Conservation (phyloP, 2,797 vertebrate genomes). For the Neomorphus geoffroyi region DNA sequence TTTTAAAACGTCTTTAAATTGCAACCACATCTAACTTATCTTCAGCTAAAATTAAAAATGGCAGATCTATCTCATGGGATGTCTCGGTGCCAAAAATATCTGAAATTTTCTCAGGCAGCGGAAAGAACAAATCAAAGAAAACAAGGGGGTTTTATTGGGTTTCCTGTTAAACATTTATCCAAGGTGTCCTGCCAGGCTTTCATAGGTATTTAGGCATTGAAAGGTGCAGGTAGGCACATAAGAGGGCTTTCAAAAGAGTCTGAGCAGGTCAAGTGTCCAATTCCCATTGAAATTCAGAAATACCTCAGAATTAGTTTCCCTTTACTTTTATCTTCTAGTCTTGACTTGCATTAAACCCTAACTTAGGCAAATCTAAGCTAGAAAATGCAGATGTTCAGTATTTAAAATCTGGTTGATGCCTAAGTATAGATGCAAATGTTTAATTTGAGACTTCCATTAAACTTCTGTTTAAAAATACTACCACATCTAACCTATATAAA, state of each 20-base stretch:
- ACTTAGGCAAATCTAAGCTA: not conserved
- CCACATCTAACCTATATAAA: not conserved
- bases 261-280: not conserved
- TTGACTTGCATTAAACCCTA: not conserved
- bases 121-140: not conserved
- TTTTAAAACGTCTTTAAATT: not conserved
- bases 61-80: not conserved
- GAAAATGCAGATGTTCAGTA: slow-evolving; percentile 12
- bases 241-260: not conserved
- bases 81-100: not conserved
- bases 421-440: slow-evolving; percentile 36
- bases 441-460: slow-evolving; percentile 41
- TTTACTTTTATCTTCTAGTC: not conserved
- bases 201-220: not conserved
- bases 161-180: not conserved
- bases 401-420: not conserved
- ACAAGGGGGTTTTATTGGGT: not conserved
- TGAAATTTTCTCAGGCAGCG: not conserved
- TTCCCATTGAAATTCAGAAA: not conserved
- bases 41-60: not conserved
- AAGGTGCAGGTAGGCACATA: not conserved
- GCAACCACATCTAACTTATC: not conserved
- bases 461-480: not conserved
- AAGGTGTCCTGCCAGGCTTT: not conserved
- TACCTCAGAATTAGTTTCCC: not conserved